phyloP scores from a whole-genome alignment of 1,140 invertebrate species.

The Ptiloglossa arizonensis region DNA sequence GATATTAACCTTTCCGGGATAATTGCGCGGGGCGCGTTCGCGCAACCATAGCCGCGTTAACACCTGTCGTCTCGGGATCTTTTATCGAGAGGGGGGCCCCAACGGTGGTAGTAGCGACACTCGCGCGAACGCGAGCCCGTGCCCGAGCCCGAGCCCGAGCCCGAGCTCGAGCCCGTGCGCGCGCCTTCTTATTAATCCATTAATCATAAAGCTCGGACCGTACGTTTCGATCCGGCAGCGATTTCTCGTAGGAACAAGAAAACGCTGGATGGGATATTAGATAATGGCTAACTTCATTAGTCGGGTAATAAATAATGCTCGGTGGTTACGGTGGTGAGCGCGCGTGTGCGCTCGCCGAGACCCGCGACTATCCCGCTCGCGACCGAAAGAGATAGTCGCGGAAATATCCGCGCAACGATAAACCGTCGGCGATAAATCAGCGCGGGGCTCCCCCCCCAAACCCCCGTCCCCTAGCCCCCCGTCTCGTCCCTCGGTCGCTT shows the following conservation, averaged over 20 bases:
- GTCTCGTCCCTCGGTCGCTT: conserved; percentile 34
- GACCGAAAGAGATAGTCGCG: conserved; percentile 40
- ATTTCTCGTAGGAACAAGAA: conserved; percentile 46
- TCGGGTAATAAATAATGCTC: conserved; percentile 57
- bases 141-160: too few relatives aligned
- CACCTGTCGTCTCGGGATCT: conserved; percentile 47
- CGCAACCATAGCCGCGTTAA: conserved; percentile 43
- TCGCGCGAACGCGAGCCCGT: conserved; percentile 10
- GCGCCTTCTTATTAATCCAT: conserved; percentile 61
- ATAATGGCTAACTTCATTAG: conserved; percentile 67
- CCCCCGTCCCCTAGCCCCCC: too few relatives aligned
- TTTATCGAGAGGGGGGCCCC: conserved; percentile 25
- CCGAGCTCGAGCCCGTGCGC: too few relatives aligned
- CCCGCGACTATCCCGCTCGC: conserved; percentile 15
- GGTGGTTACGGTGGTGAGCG: background rate
- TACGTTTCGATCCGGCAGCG: conserved; percentile 38
- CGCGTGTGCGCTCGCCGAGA: conserved; percentile 10
- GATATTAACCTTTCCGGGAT: conserved; percentile 30
- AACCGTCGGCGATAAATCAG: conserved; percentile 57
- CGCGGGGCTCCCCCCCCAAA: too few relatives aligned
- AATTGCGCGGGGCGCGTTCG: conserved; percentile 42
- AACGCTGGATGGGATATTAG: conserved; percentile 53
- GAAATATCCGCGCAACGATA: conserved; percentile 54
- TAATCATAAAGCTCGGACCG: conserved; percentile 54
- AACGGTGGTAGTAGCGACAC: conserved; percentile 42